Evolutionary conservation across 2,888 invertebrate genomes (phyloP).

Genomic region (Lasius platythorax): DNA sequence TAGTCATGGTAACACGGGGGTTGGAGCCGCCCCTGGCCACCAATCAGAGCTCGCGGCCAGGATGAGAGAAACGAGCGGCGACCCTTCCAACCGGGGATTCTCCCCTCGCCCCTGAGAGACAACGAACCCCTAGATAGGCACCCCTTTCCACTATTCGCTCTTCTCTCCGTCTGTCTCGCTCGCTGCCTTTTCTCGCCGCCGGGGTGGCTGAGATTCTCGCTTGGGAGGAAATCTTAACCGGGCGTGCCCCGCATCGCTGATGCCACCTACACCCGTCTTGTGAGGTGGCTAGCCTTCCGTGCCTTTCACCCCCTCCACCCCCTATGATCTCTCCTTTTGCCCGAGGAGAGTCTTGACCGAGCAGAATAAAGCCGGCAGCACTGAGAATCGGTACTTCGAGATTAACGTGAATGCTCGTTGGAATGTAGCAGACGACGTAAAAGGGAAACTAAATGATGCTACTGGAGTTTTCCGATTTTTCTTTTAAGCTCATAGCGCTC

Average conservation of each 20-base stretch:
- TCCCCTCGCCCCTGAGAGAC: slow-evolving; percentile 60
- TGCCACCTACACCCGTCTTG: slow-evolving; percentile 76
- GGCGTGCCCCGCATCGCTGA: slow-evolving; percentile 86
- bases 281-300: slow-evolving; percentile 47
- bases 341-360: slow-evolving; percentile 40
- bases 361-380: slow-evolving; percentile 28
- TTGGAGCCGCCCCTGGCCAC: slow-evolving; percentile 86
- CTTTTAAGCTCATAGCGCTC: slow-evolving; percentile 16
- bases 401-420: slow-evolving; percentile 69
- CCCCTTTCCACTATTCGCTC: slow-evolving; percentile 55
- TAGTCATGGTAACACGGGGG: slow-evolving; percentile 88
- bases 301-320: slow-evolving; percentile 1
- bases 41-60: slow-evolving; percentile 88
- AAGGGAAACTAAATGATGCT: slow-evolving; percentile 39
- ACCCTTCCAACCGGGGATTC: slow-evolving; percentile 67
- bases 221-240: slow-evolving; percentile 86
- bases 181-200: slow-evolving; percentile 69
- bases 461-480: slow-evolving; percentile 38
- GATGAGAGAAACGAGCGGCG: slow-evolving; percentile 79
- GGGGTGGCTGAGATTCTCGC: slow-evolving; percentile 85
- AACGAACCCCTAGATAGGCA: slow-evolving; percentile 53
- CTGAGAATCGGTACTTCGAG: slow-evolving; percentile 70
- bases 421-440: slow-evolving; percentile 51
- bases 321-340: neutral
- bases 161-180: slow-evolving; percentile 50